Base-by-base conservation (phyloP, 2,113 vertebrate species). In the Phocoena sinus region DNA sequence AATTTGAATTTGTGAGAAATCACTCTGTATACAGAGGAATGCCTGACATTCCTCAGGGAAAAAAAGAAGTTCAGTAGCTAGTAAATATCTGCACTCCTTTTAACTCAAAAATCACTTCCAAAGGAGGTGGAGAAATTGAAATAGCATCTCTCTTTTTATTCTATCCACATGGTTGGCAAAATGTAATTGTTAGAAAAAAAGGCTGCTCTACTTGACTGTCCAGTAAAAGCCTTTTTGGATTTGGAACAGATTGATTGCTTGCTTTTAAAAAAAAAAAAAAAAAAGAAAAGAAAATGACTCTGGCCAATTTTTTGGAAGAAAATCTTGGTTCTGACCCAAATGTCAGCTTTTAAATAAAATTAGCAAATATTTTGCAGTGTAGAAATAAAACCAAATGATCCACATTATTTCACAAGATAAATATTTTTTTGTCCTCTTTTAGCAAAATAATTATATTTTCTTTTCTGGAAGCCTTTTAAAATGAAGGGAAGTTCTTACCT, bases 131-230 rank as follows among this genome's bases (percentile, higher is more conserved):
- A 90, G 36, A 92, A 76, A 71, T 58, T 95, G 76, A 97, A 97
- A 94, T 88, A 88, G 18, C 17, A 77, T 96, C 50, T 89, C 9
- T 20, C 23, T 87, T 41, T 81, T 94, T 89, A 97, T 95, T 92
- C 38, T 41, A 53, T 81, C 79, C 50, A 94, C n/a, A 91, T 95
- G 67, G 36, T 62, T 83, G 82, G 86, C 36, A 95, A 92, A 94
- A 80, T 94, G 23, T 77, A 92, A 88, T 95, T 96, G 70, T 96
- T 97, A 92, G 91, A 96, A 96, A 97, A 96, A 60, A 95, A 67
- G 95, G 31, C 31, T 82, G 8, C 23, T 96, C 5, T 62, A n/a
- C 65, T 84, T 91, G 50, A 87, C 33, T 92, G 36, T 77, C 47
- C 33, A 94, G n/a, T 93, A 94, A 96, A 96, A 67, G 56, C 25